These are phyloP conservation scores for Rallus limicola DNA, from an alignment of 2,113 vertebrate species.

Conservation along the genomic window DNA sequence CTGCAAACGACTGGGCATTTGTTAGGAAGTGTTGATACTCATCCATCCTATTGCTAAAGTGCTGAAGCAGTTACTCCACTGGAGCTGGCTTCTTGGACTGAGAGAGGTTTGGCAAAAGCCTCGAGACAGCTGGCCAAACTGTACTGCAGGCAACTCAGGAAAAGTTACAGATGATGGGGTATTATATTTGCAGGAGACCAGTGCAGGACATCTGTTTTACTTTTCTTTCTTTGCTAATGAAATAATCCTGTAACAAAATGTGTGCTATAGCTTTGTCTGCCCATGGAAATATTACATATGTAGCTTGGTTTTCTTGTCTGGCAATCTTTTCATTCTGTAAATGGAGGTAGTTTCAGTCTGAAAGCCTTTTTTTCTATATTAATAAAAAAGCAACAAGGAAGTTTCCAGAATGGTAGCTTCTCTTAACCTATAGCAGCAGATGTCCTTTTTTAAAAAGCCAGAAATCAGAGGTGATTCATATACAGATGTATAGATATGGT, in stretches of 20 bases:
- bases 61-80: neutral
- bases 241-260: neutral
- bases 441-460: neutral
- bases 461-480: neutral
- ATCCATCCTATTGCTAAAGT: neutral
- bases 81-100: too few species aligned
- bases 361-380: neutral
- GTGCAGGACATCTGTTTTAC: neutral
- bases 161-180: neutral
- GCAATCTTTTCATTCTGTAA: neutral
- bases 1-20: neutral
- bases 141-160: neutral
- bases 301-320: neutral
- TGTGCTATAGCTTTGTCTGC: neutral
- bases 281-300: neutral
- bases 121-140: neutral
- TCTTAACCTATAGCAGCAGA: neutral
- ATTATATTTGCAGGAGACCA: neutral
- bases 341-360: neutral
- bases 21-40: neutral
- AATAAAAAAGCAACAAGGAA: neutral
- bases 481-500: neutral
- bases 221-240: neutral
- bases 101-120: neutral
- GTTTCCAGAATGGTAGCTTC: neutral